Conservation (phyloP, 2,113 vertebrate genomes). For the Microcebus ravelobensis region DNA sequence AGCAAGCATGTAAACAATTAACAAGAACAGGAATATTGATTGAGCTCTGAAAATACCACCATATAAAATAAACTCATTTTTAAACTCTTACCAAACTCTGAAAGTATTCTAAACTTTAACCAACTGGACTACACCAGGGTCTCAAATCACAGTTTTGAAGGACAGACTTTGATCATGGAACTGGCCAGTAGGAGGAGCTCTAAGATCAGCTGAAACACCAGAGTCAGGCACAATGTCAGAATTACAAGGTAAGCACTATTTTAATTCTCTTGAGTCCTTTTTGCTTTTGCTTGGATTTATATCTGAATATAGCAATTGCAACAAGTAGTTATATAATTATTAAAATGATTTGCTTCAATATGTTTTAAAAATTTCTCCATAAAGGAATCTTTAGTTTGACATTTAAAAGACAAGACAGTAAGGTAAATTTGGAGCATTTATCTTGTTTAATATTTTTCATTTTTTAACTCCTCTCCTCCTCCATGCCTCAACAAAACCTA, state of each 20-base stretch:
- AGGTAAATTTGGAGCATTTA: background rate
- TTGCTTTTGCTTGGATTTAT: background rate
- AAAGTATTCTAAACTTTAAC: slow-evolving; percentile 38
- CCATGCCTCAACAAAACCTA: background rate
- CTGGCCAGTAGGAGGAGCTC: slow-evolving; percentile 62
- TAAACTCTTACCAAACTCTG: slow-evolving; percentile 34
- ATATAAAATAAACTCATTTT: slow-evolving; percentile 1
- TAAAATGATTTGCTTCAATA: background rate
- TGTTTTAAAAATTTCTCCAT: background rate
- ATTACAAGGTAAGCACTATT: background rate
- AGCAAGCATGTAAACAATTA: background rate
- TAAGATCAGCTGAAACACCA: background rate
- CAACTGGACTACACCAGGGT: background rate
- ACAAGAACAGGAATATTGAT: background rate
- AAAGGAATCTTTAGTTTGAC: background rate
- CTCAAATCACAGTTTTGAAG: background rate
- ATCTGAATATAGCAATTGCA: background rate
- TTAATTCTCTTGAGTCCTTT: background rate
- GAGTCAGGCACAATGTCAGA: background rate
- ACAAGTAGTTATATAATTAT: background rate
- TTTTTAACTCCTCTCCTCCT: background rate
- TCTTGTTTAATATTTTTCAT: background rate
- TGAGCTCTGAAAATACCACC: slow-evolving; percentile 3
- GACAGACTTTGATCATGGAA: background rate
- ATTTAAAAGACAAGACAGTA: background rate